These are phyloP conservation scores for Melanotaenia parkinsoni DNA, from an alignment of 2,797 vertebrate genomes.

Conservation along the genomic window DNA sequence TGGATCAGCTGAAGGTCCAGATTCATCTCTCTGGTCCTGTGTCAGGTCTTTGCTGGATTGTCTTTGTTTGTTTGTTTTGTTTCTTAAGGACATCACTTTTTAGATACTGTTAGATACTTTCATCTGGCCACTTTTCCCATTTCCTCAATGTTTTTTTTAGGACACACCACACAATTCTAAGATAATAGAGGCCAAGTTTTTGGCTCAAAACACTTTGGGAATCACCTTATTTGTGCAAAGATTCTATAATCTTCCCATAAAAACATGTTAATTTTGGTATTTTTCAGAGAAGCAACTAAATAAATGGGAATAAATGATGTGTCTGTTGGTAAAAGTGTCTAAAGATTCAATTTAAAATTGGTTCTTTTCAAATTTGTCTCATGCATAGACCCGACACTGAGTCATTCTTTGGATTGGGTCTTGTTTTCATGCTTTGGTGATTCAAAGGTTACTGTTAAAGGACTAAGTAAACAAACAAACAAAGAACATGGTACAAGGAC, in stretches of 20 bases:
- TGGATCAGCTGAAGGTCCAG: not conserved
- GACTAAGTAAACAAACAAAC: too few species aligned
- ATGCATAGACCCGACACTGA: too few species aligned
- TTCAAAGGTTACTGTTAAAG: too few species aligned
- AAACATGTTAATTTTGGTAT: not conserved
- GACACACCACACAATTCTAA: not conserved
- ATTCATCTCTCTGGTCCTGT: not conserved
- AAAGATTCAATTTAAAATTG: too few species aligned
- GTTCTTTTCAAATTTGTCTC: too few species aligned
- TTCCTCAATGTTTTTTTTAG: not conserved
- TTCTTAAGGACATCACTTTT: not conserved
- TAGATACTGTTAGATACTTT: not conserved
- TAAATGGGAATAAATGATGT: too few species aligned
- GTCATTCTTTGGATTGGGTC: too few species aligned
- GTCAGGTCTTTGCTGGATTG: not conserved
- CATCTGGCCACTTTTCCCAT: not conserved
- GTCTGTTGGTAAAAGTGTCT: too few species aligned
- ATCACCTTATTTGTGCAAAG: not conserved
- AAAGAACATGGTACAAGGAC: too few species aligned
- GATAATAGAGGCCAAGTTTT: not conserved
- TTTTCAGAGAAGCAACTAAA: too few species aligned
- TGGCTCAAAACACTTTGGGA: not conserved
- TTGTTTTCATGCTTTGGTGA: too few species aligned
- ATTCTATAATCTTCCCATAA: not conserved
- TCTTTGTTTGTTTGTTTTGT: not conserved